Evolutionary conservation across 2,113 vertebrate species (phyloP), one percentile per base, ranked within the genome.

Genomic region (Eurypyga helias): DNA sequence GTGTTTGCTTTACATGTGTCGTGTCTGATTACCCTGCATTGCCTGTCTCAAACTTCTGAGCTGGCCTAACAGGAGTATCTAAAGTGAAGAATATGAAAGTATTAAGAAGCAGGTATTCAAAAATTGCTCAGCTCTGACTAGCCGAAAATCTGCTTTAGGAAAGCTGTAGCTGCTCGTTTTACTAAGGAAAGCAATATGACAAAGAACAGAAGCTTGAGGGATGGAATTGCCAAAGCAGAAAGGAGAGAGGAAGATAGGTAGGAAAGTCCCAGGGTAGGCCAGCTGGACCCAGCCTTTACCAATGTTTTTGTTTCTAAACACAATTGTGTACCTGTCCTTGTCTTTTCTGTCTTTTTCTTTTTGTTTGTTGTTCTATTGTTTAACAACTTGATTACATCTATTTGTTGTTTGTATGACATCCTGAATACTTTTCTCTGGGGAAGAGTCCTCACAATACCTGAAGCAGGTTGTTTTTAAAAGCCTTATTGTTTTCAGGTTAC

Each of bases 361-460:
- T 60, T 54, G 0, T 28, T 83, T 78, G 2, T 45, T 89, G 3
- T 60, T 60, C 45, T 92, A 2, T 54, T 14, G 24, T 61, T 92
- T 95, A 81, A 80, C 28, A 69, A 29, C 31, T 80, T 70, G 26
- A 49, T 92, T 83, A 57, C 41, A 76, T 96, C 62, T 72, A 31
- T 91, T 84, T 95, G 51, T 75, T 91, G 38, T 95, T 93, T 71
- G 10, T 60, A 73, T 78, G 83, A 60, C 36, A 72, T 77, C 49
- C 91, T 91, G 48, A 92, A 66, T 75, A 65, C 23, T 95, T 91
- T 87, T 95, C 93, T 97, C 89, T 89, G 60, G 78, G 67, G 93
- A 45, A 66, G 7, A 83, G 16, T 66, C 88, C n/a, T 96, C 48
- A 87, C 64, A 92, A 62, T 57, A 91, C 16, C 49, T 88, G 62